Conservation (phyloP, 2,797 vertebrate genomes). For the Rhadinocentrus ornatus region DNA sequence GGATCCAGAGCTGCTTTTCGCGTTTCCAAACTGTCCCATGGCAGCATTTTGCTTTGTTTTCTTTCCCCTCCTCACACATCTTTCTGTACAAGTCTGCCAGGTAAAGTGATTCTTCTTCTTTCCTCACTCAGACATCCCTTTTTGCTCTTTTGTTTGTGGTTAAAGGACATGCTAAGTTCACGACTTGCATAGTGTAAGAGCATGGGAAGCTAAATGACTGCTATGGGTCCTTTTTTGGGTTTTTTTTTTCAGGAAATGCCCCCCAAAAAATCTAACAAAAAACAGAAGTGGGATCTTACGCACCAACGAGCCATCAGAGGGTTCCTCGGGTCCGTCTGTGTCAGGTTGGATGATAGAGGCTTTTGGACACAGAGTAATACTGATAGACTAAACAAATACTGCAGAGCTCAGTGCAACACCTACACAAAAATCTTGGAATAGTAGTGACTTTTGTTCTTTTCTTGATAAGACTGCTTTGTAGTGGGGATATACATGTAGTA, state of each 20-base stretch:
- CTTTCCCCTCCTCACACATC: neutral
- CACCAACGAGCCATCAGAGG: slow-evolving; percentile 12
- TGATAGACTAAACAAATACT: slow-evolving; percentile 77
- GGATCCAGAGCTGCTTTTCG: slow-evolving; percentile 43
- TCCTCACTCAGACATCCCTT: slow-evolving; percentile 36
- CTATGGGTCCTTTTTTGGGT: slow-evolving; percentile 31
- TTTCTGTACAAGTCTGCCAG: slow-evolving; percentile 40
- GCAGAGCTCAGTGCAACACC: slow-evolving; percentile 73
- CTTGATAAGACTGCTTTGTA: slow-evolving; percentile 72
- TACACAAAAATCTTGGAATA: slow-evolving; percentile 66
- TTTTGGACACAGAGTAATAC: slow-evolving; percentile 71
- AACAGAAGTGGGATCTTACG: neutral
- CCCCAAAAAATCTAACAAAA: slow-evolving; percentile 1
- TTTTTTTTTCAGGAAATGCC: slow-evolving; percentile 1
- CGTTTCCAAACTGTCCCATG: slow-evolving; percentile 57
- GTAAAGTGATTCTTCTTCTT: slow-evolving; percentile 15
- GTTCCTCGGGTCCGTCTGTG: slow-evolving; percentile 19
- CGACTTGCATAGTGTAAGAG: slow-evolving; percentile 81
- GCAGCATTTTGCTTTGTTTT: slow-evolving; percentile 42
- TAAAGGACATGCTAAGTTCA: slow-evolving; percentile 61
- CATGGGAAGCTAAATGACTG: slow-evolving; percentile 61
- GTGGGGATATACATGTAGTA: slow-evolving; percentile 67
- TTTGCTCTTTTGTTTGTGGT: slow-evolving; percentile 26
- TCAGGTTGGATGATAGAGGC: slow-evolving; percentile 21
- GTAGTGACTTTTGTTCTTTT: slow-evolving; percentile 52